These are phyloP conservation scores for Neopelma chrysocephalum DNA, from an alignment of 2,797 vertebrate species.

Conservation along the genomic window DNA sequence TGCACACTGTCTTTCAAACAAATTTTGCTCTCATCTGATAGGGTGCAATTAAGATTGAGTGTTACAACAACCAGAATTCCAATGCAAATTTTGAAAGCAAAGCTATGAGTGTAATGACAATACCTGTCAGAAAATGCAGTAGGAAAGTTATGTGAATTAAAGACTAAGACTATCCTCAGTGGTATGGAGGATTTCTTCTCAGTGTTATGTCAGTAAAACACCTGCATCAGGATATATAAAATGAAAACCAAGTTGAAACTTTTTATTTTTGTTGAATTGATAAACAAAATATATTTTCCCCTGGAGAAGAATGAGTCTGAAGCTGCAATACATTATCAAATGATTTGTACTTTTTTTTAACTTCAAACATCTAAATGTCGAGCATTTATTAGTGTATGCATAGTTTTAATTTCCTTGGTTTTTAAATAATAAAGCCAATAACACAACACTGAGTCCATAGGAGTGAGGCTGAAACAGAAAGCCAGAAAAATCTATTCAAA, in stretches of 20 bases:
- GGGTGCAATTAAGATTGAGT: not conserved
- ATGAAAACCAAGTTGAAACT: not conserved
- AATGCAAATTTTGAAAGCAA: not conserved
- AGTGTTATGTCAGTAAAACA: not conserved
- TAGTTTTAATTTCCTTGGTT: not conserved
- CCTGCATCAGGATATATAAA: fast-evolving
- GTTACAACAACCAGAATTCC: not conserved
- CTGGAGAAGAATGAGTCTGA: not conserved
- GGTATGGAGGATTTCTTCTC: not conserved
- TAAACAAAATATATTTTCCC: not conserved
- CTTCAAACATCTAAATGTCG: not conserved
- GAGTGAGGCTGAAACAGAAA: not conserved
- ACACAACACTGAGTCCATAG: not conserved
- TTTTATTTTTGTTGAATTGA: not conserved
- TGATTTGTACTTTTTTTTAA: not conserved
- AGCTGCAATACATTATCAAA: not conserved
- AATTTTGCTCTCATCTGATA: not conserved
- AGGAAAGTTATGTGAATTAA: not conserved
- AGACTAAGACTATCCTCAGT: not conserved
- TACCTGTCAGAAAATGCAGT: not conserved
- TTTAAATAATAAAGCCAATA: not conserved
- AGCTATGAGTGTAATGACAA: not conserved
- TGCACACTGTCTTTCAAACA: not conserved
- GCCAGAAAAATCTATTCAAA: not conserved
- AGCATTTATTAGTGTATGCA: not conserved